Conservation (phyloP, 1,140 invertebrate species). For the Pachypeltis micranthus region DNA sequence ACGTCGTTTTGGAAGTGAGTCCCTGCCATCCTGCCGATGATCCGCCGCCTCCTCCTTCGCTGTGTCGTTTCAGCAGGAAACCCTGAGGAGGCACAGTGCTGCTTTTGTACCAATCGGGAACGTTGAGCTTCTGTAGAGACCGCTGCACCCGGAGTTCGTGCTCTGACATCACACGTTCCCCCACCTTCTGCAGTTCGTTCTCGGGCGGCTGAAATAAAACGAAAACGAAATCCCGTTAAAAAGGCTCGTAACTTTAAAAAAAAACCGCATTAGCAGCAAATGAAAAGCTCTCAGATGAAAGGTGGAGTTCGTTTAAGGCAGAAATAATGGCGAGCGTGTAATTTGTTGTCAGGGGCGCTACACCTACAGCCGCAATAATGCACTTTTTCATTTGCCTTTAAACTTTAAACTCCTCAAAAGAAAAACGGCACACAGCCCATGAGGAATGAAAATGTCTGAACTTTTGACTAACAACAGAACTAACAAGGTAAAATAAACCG, state of each 20-base stretch:
- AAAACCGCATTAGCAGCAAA: not conserved
- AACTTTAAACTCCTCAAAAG: too few relatives aligned
- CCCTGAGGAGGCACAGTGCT: slow-evolving; percentile 49
- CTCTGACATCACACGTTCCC: slow-evolving; percentile 68
- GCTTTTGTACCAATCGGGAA: slow-evolving; percentile 91
- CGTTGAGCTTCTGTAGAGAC: slow-evolving; percentile 80
- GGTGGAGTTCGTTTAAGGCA: not conserved
- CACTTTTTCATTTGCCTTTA: too few relatives aligned
- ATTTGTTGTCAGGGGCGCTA: too few relatives aligned
- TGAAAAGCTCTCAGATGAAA: not conserved
- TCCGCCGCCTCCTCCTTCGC: slow-evolving; percentile 43
- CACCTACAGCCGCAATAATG: too few relatives aligned
- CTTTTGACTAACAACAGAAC: too few relatives aligned
- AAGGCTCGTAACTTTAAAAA: not conserved
- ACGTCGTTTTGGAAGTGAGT: slow-evolving; percentile 64
- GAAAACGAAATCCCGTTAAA: slow-evolving; percentile 12
- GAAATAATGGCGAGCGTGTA: too few relatives aligned
- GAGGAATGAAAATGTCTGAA: too few relatives aligned
- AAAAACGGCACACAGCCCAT: too few relatives aligned
- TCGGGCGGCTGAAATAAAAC: slow-evolving; percentile 65
- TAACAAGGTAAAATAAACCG: too few relatives aligned
- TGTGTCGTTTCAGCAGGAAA: slow-evolving; percentile 45
- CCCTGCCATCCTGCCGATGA: slow-evolving; percentile 44
- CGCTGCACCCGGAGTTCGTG: slow-evolving; percentile 85
- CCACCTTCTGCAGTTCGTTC: slow-evolving; percentile 75